A percentile compares a stretch with the other conserved stretches of the same genome.
phyloP scores from a whole-genome alignment of 1,140 invertebrate species.

The Brachionus sp. region DNA sequence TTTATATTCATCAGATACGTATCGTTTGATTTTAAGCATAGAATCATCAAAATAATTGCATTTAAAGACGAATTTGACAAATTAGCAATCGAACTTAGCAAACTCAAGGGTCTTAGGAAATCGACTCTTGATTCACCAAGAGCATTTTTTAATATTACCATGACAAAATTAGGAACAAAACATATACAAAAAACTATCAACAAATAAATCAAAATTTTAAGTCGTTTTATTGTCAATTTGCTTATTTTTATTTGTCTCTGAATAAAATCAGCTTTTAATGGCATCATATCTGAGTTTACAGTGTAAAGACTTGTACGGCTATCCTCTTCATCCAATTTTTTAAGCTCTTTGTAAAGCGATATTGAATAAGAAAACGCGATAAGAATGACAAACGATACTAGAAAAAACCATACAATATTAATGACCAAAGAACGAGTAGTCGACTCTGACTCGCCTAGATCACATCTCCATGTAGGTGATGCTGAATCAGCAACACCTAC shows the following conservation, averaged over 20 bases:
- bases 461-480: conserved; percentile 32
- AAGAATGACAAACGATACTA: conserved; percentile 21
- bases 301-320: neutral
- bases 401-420: conserved; percentile 42
- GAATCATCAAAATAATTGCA: neutral
- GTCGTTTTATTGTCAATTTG: conserved; percentile 26
- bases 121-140: neutral
- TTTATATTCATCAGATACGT: conserved; percentile 19
- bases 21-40: conserved; percentile 30
- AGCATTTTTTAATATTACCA: conserved; percentile 32
- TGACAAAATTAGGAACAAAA: conserved; percentile 41
- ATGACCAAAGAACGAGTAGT: conserved; percentile 31
- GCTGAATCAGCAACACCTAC: conserved; percentile 41
- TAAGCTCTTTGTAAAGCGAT: conserved; percentile 31
- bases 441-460: conserved; percentile 20
- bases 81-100: conserved; percentile 6
- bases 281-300: neutral
- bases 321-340: neutral
- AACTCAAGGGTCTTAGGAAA: neutral
- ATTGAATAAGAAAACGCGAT: conserved; percentile 32
- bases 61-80: conserved; percentile 27
- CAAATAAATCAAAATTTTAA: conserved; percentile 11
- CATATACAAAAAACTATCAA: conserved; percentile 5
- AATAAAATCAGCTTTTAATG: conserved; percentile 17
- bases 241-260: conserved; percentile 21